Conservation (phyloP, 2,797 vertebrate species). For the Sebastiscus tertius region DNA sequence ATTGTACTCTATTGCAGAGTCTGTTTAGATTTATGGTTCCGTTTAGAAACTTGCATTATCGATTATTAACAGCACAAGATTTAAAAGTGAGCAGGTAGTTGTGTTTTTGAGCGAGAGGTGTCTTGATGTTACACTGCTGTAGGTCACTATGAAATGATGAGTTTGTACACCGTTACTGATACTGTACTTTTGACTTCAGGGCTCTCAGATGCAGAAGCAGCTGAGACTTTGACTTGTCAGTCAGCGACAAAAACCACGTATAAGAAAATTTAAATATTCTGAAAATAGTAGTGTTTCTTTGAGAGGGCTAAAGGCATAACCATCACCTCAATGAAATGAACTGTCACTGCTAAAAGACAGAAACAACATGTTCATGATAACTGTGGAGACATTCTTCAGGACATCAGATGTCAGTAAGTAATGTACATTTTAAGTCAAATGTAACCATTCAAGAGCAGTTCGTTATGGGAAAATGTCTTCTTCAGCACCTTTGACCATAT, state of each 20-base stretch:
- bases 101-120: background rate
- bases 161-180: background rate
- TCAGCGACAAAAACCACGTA: background rate
- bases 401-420: background rate
- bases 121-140: background rate
- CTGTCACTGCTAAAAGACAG: background rate
- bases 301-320: background rate
- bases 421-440: background rate
- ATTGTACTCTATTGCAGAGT: background rate
- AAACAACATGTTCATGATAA: background rate
- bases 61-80: background rate
- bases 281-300: background rate
- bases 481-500: slow-evolving; percentile 9
- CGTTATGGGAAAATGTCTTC: background rate
- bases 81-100: background rate
- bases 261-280: background rate
- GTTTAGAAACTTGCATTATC: background rate
- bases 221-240: background rate
- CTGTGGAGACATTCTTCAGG: slow-evolving; percentile 39
- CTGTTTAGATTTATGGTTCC: background rate
- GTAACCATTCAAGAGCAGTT: background rate
- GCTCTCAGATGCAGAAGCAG: background rate
- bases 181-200: background rate
- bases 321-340: background rate
- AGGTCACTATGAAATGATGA: background rate